phyloP scores from a whole-genome alignment of 2,113 vertebrate genomes.

The Istiophorus platypterus region DNA sequence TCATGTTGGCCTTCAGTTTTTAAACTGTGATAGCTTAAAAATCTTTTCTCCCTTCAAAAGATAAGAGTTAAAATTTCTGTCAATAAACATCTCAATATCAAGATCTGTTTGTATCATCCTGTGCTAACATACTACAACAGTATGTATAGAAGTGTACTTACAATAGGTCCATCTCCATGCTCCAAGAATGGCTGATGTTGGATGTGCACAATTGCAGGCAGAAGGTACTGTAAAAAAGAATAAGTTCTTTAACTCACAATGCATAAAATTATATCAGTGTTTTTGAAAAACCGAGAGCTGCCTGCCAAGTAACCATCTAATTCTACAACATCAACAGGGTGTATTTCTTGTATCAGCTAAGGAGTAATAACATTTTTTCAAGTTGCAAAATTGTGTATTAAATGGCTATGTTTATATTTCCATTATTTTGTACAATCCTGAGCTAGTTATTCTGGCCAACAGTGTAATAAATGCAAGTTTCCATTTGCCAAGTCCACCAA shows the following conservation, averaged over 20 bases:
- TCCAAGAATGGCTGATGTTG: constrained; percentile 99
- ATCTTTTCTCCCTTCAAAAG: too few species aligned
- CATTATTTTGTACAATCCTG: too few species aligned
- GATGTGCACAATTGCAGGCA: constrained; percentile 98
- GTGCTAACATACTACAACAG: background rate
- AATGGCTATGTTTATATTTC: too few species aligned
- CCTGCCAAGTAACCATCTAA: too few species aligned
- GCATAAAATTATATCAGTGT: background rate
- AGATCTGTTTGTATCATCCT: background rate
- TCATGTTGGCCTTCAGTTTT: background rate
- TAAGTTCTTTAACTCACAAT: background rate
- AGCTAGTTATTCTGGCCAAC: too few species aligned
- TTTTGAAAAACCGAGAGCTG: background rate
- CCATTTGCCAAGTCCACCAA: too few species aligned
- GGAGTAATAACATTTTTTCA: too few species aligned
- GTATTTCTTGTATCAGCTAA: background rate
- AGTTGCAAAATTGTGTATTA: too few species aligned
- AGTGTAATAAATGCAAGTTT: too few species aligned
- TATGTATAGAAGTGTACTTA: constrained; percentile 64
- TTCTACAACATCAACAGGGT: background rate
- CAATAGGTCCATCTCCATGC: constrained; percentile 98
- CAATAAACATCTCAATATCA: too few species aligned
- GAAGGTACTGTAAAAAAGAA: constrained; percentile 92
- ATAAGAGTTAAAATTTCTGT: too few species aligned
- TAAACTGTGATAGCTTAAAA: background rate